A percentile compares a stretch with the other conserved stretches of the same genome.
Evolutionary conservation across 2,113 vertebrate genomes (phyloP).

Genomic region (Lichenostomus cassidix): DNA sequence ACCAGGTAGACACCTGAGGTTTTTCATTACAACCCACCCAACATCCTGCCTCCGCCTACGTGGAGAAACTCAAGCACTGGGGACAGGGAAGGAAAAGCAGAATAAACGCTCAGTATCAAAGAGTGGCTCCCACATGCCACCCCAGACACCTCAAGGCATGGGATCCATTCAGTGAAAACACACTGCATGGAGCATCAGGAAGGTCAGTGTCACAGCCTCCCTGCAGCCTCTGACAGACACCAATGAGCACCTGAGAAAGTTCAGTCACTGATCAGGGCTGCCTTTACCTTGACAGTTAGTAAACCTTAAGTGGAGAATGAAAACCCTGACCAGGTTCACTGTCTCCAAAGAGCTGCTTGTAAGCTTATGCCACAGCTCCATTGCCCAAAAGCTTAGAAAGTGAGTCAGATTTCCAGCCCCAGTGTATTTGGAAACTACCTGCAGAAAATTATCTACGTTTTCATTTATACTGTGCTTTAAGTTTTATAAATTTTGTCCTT

Average conservation of each 20-base stretch:
- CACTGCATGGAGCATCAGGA: not conserved
- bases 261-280: not conserved
- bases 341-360: not conserved
- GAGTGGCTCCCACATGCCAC: not conserved
- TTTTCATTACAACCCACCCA: not conserved
- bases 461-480: not conserved
- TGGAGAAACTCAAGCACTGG: not conserved
- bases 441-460: not conserved
- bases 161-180: not conserved
- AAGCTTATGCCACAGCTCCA: not conserved
- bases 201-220: not conserved
- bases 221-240: not conserved
- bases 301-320: not conserved
- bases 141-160: rapidly evolving
- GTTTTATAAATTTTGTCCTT: not conserved
- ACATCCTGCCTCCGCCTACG: not conserved
- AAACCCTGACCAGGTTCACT: not conserved
- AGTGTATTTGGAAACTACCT: not conserved
- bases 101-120: not conserved
- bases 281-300: not conserved
- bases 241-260: not conserved
- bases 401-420: not conserved
- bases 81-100: not conserved
- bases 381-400: not conserved
- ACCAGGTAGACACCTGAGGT: not conserved